Percentiles rank a stretch among this genome's conserved stretches.
Conservation (phyloP, 2,888 invertebrate species). For the Julus scanicus region DNA sequence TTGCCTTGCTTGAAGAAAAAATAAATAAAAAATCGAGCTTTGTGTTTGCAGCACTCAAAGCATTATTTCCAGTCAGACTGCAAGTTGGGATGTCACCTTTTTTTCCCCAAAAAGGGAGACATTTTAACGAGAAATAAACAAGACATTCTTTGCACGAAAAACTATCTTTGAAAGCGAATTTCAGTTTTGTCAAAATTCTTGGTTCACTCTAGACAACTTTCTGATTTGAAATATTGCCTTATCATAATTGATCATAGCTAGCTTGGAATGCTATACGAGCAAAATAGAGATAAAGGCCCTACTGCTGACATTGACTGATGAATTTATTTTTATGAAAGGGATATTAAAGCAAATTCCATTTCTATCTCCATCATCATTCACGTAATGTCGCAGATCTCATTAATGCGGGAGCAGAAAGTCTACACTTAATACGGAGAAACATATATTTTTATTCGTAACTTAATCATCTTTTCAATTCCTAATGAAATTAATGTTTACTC, state of each 20-base stretch:
- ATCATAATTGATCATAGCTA: not conserved
- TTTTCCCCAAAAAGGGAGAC: not conserved
- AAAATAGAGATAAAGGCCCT: not conserved
- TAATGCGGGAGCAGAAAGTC: not conserved
- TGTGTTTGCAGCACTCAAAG: not conserved
- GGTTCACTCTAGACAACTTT: not conserved
- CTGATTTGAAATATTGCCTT: not conserved
- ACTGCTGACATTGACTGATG: conserved; percentile 15
- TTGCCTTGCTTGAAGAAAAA: not conserved
- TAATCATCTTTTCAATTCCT: no score
- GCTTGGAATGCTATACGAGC: not conserved
- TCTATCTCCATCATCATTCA: not conserved
- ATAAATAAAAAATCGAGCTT: no score
- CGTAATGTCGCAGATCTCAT: not conserved
- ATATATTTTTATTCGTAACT: no score
- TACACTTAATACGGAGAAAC: no score
- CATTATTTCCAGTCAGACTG: no score
- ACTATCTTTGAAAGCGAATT: not conserved
- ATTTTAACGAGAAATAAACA: conserved; percentile 24
- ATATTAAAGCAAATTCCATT: conserved; percentile 8
- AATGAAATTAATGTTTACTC: no score
- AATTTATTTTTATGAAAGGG: not conserved
- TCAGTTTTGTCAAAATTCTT: not conserved
- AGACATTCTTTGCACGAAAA: not conserved
- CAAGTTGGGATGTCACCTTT: not conserved